A percentile compares a stretch with the other conserved stretches of the same genome.
Evolutionary conservation across 2,888 invertebrate genomes (phyloP).

Genomic region (Prenolepis imparis): DNA sequence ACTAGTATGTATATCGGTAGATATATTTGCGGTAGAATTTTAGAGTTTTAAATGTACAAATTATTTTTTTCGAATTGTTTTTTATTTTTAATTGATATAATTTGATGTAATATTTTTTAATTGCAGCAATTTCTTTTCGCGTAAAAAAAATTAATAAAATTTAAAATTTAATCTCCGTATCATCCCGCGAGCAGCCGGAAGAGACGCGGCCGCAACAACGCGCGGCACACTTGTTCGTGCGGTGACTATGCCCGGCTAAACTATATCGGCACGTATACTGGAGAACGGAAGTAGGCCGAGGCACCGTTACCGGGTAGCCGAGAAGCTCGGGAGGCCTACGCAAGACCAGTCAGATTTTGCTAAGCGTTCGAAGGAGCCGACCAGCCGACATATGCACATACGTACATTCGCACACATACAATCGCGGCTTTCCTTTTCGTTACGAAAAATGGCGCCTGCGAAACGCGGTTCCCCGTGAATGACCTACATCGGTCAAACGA

Average conservation of each 20-base stretch:
- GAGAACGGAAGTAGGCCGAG: slow-evolving; percentile 84
- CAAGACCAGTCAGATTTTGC: slow-evolving; percentile 80
- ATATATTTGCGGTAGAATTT: not conserved
- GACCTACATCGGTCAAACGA: slow-evolving; percentile 80
- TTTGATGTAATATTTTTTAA: too few species aligned
- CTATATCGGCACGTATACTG: slow-evolving; percentile 71
- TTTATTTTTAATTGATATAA: not conserved
- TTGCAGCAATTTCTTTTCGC: not conserved
- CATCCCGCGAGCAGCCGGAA: slow-evolving; percentile 40
- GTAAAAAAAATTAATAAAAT: not conserved
- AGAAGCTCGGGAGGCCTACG: slow-evolving; percentile 77
- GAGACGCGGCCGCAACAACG: slow-evolving; percentile 36
- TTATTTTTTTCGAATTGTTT: not conserved
- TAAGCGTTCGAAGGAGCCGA: slow-evolving; percentile 68
- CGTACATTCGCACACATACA: not conserved
- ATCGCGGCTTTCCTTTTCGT: slow-evolving; percentile 86
- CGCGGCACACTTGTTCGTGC: slow-evolving; percentile 71
- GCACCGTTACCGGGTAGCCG: slow-evolving; percentile 83
- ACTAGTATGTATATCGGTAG: not conserved
- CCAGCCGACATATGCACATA: not conserved
- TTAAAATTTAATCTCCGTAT: not conserved
- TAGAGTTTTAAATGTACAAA: not conserved
- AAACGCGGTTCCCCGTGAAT: slow-evolving; percentile 82
- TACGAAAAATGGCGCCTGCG: slow-evolving; percentile 86
- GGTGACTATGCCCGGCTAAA: slow-evolving; percentile 73